Evolutionary conservation across 1,140 invertebrate species (phyloP).

Genomic region (Metopolophium dirhodum): DNA sequence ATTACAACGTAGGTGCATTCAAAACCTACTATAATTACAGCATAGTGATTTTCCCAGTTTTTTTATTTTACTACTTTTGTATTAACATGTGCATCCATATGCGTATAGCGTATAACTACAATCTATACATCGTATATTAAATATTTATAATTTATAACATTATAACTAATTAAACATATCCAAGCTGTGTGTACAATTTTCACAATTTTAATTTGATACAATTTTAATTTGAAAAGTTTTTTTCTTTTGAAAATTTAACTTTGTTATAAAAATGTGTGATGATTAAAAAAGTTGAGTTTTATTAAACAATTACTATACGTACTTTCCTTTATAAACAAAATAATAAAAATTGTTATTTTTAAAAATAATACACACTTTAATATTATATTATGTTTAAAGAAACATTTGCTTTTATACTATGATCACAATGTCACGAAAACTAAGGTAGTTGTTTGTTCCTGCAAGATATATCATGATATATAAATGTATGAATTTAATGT

Average conservation of each 20-base stretch:
- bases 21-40: too few relatives aligned
- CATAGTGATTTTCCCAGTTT: too few relatives aligned
- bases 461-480: background rate
- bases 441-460: background rate
- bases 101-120: background rate
- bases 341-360: background rate
- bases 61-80: background rate
- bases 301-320: background rate
- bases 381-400: background rate
- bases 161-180: too few relatives aligned
- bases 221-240: background rate
- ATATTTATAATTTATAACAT: background rate
- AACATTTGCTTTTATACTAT: background rate
- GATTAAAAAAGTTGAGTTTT: background rate
- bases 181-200: background rate
- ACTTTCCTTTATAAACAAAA: background rate
- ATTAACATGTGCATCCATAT: background rate
- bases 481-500: background rate
- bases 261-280: background rate
- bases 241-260: background rate
- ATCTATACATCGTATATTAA: background rate
- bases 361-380: background rate
- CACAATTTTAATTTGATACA: background rate
- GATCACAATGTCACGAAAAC: background rate
- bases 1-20: too few relatives aligned